These are phyloP conservation scores for Spheniscus mendiculus DNA, from an alignment of 2,113 vertebrate species.

Conservation along the genomic window DNA sequence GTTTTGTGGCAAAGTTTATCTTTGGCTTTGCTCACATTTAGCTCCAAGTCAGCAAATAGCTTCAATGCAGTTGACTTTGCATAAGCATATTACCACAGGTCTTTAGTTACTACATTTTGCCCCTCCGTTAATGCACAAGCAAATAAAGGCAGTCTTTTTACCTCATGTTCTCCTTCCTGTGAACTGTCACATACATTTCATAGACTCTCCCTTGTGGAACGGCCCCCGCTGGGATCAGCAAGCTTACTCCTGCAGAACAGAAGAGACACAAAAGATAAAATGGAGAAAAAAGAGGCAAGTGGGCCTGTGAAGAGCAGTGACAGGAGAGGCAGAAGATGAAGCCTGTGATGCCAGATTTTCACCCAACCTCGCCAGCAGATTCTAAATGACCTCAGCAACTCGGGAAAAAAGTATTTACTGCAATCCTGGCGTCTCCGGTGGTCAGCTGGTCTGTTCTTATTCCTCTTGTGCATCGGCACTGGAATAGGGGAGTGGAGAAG, in stretches of 20 bases:
- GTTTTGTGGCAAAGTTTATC: not conserved
- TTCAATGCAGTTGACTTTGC: not conserved
- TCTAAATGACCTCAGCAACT: not conserved
- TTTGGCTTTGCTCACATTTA: not conserved
- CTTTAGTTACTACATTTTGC: not conserved
- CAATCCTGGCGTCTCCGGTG: not conserved
- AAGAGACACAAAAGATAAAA: conserved; percentile 14
- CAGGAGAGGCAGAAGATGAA: not conserved
- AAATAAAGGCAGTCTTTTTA: conserved; percentile 67
- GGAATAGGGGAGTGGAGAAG: not conserved
- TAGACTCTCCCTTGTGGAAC: conserved; percentile 96
- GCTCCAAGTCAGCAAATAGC: not conserved
- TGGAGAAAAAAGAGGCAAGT: not conserved
- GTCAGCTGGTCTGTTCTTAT: not conserved
- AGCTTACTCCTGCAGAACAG: conserved; percentile 88
- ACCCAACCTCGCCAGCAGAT: not conserved
- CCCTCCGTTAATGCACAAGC: not conserved
- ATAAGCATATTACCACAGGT: not conserved
- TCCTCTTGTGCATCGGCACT: not conserved
- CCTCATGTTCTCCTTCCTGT: conserved; percentile 98
- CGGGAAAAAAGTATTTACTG: not conserved
- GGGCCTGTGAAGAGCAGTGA: not conserved
- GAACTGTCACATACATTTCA: conserved; percentile 98
- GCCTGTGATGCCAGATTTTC: not conserved
- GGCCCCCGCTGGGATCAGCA: conserved; percentile 94